A percentile compares a stretch with the other conserved stretches of the same genome.
Conservation (phyloP, 2,888 invertebrate species). For the Temnothorax ravouxi region DNA sequence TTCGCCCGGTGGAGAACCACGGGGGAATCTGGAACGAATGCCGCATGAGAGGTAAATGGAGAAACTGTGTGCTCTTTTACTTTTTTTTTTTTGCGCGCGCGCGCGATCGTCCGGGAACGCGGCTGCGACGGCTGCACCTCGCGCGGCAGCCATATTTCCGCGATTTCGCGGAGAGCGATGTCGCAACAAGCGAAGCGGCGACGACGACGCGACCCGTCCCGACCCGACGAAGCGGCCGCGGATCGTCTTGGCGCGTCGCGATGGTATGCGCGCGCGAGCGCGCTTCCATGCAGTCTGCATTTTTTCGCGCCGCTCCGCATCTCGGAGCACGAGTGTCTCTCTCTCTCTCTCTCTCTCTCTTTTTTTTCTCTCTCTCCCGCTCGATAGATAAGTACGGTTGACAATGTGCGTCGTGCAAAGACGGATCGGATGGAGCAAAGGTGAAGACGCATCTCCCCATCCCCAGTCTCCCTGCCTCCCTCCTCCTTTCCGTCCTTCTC, state of each 20-base stretch:
- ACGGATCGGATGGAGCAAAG: background rate
- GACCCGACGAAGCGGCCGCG: too few species aligned
- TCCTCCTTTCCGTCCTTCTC: background rate
- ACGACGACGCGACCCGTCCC: background rate
- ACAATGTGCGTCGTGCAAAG: background rate
- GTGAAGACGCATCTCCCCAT: background rate
- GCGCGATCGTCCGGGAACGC: background rate
- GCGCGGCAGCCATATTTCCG: slow-evolving; percentile 60
- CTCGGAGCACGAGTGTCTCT: slow-evolving; percentile 4
- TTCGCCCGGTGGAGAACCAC: background rate
- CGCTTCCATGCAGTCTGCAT: slow-evolving; percentile 2
- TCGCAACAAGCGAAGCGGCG: slow-evolving; percentile 15
- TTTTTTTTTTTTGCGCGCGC: background rate
- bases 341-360: too few species aligned
- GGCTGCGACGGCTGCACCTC: background rate
- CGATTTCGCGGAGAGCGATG: slow-evolving; percentile 49
- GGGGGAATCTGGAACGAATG: background rate
- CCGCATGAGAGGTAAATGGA: slow-evolving; percentile 38
- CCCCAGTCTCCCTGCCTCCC: background rate
- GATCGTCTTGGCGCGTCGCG: background rate
- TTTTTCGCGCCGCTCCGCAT: slow-evolving; percentile 8
- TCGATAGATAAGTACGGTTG: slow-evolving; percentile 10
- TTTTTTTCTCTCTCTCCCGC: background rate
- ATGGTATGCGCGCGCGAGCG: too few species aligned
- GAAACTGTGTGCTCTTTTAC: background rate